Evolutionary conservation across 1,140 invertebrate genomes (phyloP), one percentile per base, ranked within the genome.

Genomic region (Physella acuta): DNA sequence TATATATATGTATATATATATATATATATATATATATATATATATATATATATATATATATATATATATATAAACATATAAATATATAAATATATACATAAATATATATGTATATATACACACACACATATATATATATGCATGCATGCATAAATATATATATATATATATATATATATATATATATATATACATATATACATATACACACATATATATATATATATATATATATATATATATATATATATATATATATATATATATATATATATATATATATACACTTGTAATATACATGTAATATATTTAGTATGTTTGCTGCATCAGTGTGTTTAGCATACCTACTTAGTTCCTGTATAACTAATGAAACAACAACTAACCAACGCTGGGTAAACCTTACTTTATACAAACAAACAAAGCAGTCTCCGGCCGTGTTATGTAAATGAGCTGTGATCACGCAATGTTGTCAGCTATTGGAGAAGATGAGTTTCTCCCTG

Each of bases 11-110:
- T 36, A 39, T 26, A 33, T 44, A 49, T 26, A 11, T 24, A 63
- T 14, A 16, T 14, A 36, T 30, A 63, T 28, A 52, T 37, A 24
- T 37, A 44, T 37, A 24, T 33, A 63, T 37, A 63, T 30, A 63
- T 37, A 44, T 24, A 44, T 30, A 63, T 33, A 63, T 37, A 44
- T 33, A 63, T 30, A 44, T n/a, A 44, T 3, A 63, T 33, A 63
- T 30, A 63, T 33, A 49, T n/a, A 49, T 33, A 44, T 37, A 49
- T 24, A 63, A 16, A 44, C 36, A 63, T 37, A 63, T 39, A 63
- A 16, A 49, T 37, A 63, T 37, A 49, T 33, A 63, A 14, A 63
- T 37, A 63, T 37, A 63, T 39, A 49, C 61, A 63, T 24, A 63
- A n/a, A 63, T 39, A 63, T 30, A 63, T 11, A 63, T 30, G 44